phyloP scores from a whole-genome alignment of 2,113 vertebrate genomes.

The Sterrhoptilus dennistouni region DNA sequence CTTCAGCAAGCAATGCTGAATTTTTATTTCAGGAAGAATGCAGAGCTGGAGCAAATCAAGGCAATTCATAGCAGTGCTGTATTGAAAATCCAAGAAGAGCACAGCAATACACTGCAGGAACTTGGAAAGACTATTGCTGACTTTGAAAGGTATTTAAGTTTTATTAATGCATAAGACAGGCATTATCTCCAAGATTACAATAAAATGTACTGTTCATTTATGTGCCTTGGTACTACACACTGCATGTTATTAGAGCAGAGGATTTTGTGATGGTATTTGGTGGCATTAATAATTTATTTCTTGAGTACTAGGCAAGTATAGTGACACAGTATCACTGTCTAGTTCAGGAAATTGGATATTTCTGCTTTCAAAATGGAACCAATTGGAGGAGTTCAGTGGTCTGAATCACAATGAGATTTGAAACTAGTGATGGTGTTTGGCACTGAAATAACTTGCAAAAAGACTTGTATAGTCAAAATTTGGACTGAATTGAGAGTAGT shows the following conservation, averaged over 20 bases:
- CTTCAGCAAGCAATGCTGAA: background rate
- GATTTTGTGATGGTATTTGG: background rate
- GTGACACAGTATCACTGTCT: background rate
- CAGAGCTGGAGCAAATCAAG: conserved; percentile 68
- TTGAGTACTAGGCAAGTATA: background rate
- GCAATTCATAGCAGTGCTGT: conserved; percentile 60
- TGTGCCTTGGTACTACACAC: background rate
- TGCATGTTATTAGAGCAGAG: background rate
- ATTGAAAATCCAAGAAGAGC: conserved; percentile 73
- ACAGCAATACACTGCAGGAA: conserved; percentile 51
- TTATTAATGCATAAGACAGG: background rate
- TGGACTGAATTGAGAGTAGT: accelerated
- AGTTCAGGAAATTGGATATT: background rate
- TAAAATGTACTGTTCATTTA: background rate
- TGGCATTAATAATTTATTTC: background rate
- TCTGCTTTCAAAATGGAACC: background rate
- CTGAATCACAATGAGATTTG: background rate
- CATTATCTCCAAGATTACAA: background rate
- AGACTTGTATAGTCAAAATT: background rate
- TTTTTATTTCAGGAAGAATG: conserved; percentile 71
- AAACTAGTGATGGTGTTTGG: background rate
- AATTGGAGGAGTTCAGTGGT: background rate
- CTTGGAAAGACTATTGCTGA: conserved; percentile 74
- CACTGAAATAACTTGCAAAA: background rate
- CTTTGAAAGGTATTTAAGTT: conserved; percentile 80